These are phyloP conservation scores for Pollenia griseotomentosa DNA, from an alignment of 2,888 invertebrate genomes.

Conservation along the genomic window DNA sequence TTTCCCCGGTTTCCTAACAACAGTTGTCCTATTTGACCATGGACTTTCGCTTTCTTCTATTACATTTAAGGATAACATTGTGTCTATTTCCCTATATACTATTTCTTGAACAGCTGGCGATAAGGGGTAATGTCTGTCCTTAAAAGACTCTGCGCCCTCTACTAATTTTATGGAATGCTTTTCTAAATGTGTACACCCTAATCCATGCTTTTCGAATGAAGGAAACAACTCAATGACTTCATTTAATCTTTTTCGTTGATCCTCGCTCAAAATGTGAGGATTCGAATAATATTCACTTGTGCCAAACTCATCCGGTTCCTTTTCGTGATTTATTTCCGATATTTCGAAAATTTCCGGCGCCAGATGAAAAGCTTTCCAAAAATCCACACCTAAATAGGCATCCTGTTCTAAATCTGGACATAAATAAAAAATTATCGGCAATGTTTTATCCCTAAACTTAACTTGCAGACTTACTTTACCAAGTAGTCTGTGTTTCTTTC, in stretches of 20 bases:
- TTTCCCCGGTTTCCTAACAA: constrained; percentile 75
- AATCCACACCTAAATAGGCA: constrained; percentile 39
- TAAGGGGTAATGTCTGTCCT: constrained; percentile 69
- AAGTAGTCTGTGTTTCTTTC: constrained; percentile 3
- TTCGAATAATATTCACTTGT: neutral
- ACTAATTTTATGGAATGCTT: neutral
- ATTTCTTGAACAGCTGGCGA: constrained; percentile 69
- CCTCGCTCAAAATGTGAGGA: neutral
- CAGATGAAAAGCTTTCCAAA: constrained; percentile 20
- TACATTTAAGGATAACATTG: no score
- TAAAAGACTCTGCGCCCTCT: constrained; percentile 24
- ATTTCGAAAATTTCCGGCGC: constrained; percentile 23
- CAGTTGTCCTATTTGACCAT: constrained; percentile 74
- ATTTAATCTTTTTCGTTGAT: neutral
- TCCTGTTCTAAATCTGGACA: constrained; percentile 41
- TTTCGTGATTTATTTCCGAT: neutral
- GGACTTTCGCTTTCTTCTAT: no score
- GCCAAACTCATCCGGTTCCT: neutral
- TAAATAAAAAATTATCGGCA: neutral
- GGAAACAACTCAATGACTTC: constrained; percentile 19
- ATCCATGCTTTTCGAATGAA: constrained; percentile 22
- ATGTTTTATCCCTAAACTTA: neutral
- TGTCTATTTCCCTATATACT: no score
- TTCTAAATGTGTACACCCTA: constrained; percentile 61
- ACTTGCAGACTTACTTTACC: constrained; percentile 20